phyloP scores from a whole-genome alignment of 2,797 vertebrate species.

The Acrocephalus scirpaceus region DNA sequence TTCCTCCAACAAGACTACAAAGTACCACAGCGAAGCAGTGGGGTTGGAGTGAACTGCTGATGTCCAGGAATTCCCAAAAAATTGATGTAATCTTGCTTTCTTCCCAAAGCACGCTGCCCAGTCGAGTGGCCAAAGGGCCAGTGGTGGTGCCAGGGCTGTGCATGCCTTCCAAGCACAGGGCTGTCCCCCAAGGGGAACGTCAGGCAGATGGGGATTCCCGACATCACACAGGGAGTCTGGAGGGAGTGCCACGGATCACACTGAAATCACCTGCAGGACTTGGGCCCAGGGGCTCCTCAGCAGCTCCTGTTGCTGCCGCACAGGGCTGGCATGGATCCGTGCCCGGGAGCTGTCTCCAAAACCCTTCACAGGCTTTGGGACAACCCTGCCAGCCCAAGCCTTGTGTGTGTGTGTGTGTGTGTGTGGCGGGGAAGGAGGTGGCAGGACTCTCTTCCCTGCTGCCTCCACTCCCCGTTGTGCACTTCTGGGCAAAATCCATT shows the following conservation, averaged over 20 bases:
- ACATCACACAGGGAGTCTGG: neutral
- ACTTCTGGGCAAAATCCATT: conserved; percentile 69
- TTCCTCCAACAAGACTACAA: accelerated
- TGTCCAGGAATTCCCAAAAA: neutral
- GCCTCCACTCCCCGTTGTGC: conserved; percentile 52
- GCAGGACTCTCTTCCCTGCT: neutral
- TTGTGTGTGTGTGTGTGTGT: neutral
- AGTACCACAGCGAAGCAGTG: neutral
- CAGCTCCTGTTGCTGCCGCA: neutral
- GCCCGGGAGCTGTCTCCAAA: neutral
- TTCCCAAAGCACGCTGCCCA: neutral
- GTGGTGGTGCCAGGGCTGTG: neutral
- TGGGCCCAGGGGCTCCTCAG: neutral
- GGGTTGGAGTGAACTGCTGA: neutral
- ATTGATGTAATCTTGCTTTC: accelerated
- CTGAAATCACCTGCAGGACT: neutral
- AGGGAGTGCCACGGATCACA: neutral
- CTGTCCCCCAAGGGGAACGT: neutral
- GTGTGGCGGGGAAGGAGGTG: conserved; percentile 27
- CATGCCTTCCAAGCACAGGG: accelerated
- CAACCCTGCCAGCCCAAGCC: neutral
- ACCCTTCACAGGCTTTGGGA: neutral
- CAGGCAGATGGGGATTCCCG: neutral
- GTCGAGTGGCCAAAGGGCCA: neutral
- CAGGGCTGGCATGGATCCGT: accelerated